A percentile compares a stretch with the other conserved stretches of the same genome.
Conservation (phyloP, 2,113 vertebrate genomes). For the Microcebus murinus region DNA sequence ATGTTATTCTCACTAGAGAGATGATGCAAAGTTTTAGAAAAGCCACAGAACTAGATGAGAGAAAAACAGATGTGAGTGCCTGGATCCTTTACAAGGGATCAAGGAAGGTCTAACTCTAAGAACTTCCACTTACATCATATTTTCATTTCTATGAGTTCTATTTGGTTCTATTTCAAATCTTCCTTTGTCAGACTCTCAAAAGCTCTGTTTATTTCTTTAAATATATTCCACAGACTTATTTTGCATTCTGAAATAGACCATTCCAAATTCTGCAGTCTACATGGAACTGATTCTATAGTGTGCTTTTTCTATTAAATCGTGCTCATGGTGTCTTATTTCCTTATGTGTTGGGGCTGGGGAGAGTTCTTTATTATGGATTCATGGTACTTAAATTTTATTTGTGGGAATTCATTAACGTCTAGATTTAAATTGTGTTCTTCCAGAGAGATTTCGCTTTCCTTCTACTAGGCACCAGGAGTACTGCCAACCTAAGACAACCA, state of each 20-base stretch:
- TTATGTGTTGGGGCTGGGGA: not conserved
- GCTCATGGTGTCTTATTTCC: not conserved
- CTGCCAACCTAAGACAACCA: not conserved
- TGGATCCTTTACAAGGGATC: not conserved
- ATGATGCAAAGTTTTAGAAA: conserved; percentile 4
- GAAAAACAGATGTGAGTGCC: not conserved
- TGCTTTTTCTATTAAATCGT: conserved; percentile 39
- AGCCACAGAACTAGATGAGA: not conserved
- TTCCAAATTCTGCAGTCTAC: not conserved
- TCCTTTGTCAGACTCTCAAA: conserved; percentile 26
- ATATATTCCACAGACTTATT: conserved; percentile 35
- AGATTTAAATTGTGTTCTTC: conserved; percentile 13
- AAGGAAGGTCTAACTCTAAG: conserved; percentile 16
- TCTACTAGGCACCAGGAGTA: not conserved
- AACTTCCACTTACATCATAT: conserved; percentile 13
- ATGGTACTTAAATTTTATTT: not conserved
- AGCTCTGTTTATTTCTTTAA: conserved; percentile 39
- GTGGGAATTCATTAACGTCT: not conserved
- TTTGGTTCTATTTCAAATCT: conserved; percentile 37
- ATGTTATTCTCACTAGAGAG: not conserved
- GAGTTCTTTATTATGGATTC: not conserved
- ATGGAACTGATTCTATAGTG: not conserved
- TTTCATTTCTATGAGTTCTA: conserved; percentile 34
- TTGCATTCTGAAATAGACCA: not conserved
- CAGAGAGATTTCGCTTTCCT: not conserved